Base-by-base conservation (phyloP, 2,888 invertebrate species). In the Xylota sylvarum region DNA sequence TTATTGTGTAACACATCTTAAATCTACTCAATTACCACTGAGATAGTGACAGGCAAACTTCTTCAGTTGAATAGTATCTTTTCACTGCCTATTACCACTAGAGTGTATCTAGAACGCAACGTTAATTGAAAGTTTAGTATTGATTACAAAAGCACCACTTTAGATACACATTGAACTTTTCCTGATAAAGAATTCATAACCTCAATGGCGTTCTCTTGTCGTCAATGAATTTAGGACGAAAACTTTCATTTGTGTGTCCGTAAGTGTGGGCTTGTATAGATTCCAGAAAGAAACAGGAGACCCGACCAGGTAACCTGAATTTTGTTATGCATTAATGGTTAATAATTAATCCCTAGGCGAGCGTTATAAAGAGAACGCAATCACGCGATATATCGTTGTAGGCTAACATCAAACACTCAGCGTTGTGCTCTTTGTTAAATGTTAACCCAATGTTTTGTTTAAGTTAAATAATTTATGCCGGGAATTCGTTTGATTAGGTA, bases 341-440 rank as follows among this genome's bases (percentile, higher is more conserved):
- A 85, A 85, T 85, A 70, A 80, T 85, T 85, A 76, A 85, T 85
- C 65, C 43, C 50, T 5, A n/a, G 43, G 64, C 23, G 50, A 58
- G 23, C 23, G 14, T 56, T 76, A 70, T 58, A 85, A 81, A 85
- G 70, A 23, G 62, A 52, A n/a, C 32, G 32, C 81, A 52, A 62
- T 65, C 85, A 81, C 81, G 85, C 85, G 76, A 85, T 76, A 23
- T 81, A 64, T 48, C 85, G 85, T 85, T 76, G 64, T 32, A 19
- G 46, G 40, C 65, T 40, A 76, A 76, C 85, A 85, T 81, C 70
- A 81, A 85, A 64, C 73, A 83, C 67, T 67, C 55, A 46, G 17
- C 37, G 32, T 32, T 37, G 64, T 17, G 79, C 60, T 55, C 73
- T 67, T 79, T 79, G 55, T 62, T 74, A 60, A 77, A 48, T 30